phyloP scores from a whole-genome alignment of 1,140 invertebrate genomes.

The Heterodera carotae region DNA sequence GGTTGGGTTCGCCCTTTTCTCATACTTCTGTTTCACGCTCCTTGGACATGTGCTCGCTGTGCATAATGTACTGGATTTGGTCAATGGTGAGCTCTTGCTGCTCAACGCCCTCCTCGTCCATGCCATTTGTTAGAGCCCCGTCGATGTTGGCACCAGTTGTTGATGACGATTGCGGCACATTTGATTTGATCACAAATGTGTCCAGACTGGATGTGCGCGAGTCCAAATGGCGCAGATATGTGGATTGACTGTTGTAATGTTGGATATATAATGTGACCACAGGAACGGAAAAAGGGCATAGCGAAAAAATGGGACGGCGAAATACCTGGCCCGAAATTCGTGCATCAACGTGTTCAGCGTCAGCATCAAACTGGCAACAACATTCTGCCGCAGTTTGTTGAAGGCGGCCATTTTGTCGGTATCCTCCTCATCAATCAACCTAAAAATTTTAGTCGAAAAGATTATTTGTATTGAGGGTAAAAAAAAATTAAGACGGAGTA shows the following conservation, averaged over 20 bases:
- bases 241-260: conserved; percentile 64
- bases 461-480: no score
- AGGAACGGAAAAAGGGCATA: no score
- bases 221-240: conserved; percentile 66
- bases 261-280: no score
- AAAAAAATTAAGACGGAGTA: no score
- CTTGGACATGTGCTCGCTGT: conserved; percentile 66
- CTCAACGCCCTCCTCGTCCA: conserved; percentile 15
- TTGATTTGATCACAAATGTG: conserved; percentile 40
- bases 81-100: conserved; percentile 52
- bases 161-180: conserved; percentile 17
- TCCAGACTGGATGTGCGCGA: conserved; percentile 45
- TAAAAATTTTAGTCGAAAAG: not conserved
- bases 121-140: no score
- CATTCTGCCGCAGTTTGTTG: conserved; percentile 65
- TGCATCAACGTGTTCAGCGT: conserved; percentile 67
- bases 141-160: no score
- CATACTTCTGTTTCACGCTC: conserved; percentile 66
- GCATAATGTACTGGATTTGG: conserved; percentile 67
- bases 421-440: conserved; percentile 45
- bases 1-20: not conserved
- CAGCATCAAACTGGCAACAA: conserved; percentile 66
- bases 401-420: conserved; percentile 18
- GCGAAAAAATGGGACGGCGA: no score
- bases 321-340: conserved; percentile 65